phyloP scores from a whole-genome alignment of 2,113 vertebrate genomes.

The Cyphomyrus discorhynchus region DNA sequence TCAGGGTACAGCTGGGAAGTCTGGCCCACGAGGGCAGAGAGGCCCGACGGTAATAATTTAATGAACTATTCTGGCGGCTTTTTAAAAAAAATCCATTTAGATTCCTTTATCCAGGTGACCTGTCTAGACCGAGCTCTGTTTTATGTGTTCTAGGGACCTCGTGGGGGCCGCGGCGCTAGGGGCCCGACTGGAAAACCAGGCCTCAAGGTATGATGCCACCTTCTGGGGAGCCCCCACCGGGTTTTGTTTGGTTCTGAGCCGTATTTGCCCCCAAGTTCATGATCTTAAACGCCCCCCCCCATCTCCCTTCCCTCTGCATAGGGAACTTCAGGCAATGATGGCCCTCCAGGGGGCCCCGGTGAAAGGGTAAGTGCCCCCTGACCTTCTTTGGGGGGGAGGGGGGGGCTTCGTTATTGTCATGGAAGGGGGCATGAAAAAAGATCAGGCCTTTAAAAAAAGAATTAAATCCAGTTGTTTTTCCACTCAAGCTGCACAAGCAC shows the following conservation, averaged over 20 bases:
- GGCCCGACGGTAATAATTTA: conserved; percentile 79
- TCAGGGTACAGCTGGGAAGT: conserved; percentile 87
- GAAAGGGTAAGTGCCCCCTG: conserved; percentile 75
- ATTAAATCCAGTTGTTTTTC: not conserved
- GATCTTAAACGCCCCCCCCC: conserved; percentile 26
- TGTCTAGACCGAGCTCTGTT: not conserved
- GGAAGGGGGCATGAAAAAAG: not conserved
- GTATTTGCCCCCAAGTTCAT: not conserved
- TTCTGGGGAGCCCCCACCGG: not conserved
- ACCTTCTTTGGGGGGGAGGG: not conserved
- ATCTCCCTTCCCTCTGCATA: conserved; percentile 44
- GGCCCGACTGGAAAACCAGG: conserved; percentile 80
- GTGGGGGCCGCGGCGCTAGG: conserved; percentile 75
- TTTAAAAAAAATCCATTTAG: not conserved
- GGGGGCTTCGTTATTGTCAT: not conserved
- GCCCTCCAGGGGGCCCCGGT: conserved; percentile 84
- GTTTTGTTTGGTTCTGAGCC: not conserved
- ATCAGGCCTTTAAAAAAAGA: not conserved
- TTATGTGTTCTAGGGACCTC: conserved; percentile 61
- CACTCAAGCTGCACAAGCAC: not conserved
- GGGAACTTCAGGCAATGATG: conserved; percentile 91
- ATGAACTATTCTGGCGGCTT: not conserved
- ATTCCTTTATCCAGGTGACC: not conserved
- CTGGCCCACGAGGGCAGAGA: conserved; percentile 87
- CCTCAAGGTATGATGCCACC: conserved; percentile 61